Percentiles rank a stretch among this genome's conserved stretches.
Evolutionary conservation across 53 echinoderm and acorn worm species (phyloP).

Genomic region (Patiria pectinifera): DNA sequence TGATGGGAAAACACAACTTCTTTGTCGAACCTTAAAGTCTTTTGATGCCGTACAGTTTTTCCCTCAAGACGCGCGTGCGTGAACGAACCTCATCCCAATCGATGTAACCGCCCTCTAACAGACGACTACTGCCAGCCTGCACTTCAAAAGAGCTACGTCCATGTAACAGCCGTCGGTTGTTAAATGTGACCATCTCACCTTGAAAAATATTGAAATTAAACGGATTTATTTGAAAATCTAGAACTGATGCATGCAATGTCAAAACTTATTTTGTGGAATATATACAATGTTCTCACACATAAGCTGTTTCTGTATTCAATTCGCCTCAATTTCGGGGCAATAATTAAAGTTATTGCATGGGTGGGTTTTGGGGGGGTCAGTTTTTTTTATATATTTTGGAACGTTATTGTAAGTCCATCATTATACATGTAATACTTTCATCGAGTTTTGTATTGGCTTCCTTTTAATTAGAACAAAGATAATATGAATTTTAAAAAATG

Average conservation of each 20-base stretch:
- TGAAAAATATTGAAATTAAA: not conserved
- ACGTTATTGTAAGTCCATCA: too few species aligned
- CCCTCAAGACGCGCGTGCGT: slow-evolving; percentile 72
- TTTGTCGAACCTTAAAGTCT: not conserved
- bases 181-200: slow-evolving; percentile 80
- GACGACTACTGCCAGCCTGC: slow-evolving; percentile 24
- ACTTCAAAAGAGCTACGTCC: slow-evolving; percentile 66
- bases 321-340: not conserved
- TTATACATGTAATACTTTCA: too few species aligned
- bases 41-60: slow-evolving; percentile 9
- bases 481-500: too few species aligned
- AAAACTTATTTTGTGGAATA: too few species aligned
- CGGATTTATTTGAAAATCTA: too few species aligned
- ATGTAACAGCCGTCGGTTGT: slow-evolving; percentile 84
- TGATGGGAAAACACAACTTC: not conserved
- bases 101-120: slow-evolving; percentile 79
- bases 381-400: too few species aligned
- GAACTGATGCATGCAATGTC: too few species aligned
- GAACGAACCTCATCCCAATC: slow-evolving; percentile 83
- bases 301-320: not conserved
- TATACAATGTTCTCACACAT: too few species aligned
- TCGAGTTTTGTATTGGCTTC: too few species aligned
- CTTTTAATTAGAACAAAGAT: too few species aligned
- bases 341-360: too few species aligned
- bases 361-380: too few species aligned